Conservation (phyloP, 2,888 invertebrate species). For the Portevinia maculata region DNA sequence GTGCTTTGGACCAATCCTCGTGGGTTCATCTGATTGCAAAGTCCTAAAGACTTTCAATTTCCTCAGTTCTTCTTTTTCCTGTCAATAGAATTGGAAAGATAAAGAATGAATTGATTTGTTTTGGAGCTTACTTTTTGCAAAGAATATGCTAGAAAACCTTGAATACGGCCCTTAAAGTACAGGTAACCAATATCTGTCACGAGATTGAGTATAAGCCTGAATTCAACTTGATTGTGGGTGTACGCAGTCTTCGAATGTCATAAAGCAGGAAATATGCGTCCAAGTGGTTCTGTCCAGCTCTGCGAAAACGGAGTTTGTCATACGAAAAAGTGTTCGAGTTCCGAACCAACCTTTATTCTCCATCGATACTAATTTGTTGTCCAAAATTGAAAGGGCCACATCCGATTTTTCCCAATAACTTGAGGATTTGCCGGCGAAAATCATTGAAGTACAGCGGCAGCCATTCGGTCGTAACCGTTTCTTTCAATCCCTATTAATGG, state of each 20-base stretch:
- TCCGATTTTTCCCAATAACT: conserved; percentile 89
- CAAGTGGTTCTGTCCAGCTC: conserved; percentile 87
- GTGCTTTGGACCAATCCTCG: conserved; percentile 90
- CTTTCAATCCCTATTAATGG: conserved; percentile 80
- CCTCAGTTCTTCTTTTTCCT: conserved; percentile 91
- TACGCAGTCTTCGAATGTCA: conserved; percentile 95
- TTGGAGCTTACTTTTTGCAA: conserved; percentile 88
- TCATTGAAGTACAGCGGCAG: conserved; percentile 91
- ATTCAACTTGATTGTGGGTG: conserved; percentile 95
- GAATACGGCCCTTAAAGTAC: conserved; percentile 89
- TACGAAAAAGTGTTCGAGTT: too few relatives aligned
- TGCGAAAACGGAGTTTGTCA: too few relatives aligned
- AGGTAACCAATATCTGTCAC: conserved; percentile 90
- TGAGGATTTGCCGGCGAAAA: conserved; percentile 91
- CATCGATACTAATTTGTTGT: conserved; percentile 84
- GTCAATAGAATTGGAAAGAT: conserved; percentile 46
- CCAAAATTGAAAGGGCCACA: conserved; percentile 87
- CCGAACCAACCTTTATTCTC: conserved; percentile 83
- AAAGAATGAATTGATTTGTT: background rate
- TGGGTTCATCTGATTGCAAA: conserved; percentile 94
- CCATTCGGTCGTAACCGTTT: conserved; percentile 85
- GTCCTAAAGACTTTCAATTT: conserved; percentile 90
- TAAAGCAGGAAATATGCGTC: conserved; percentile 90
- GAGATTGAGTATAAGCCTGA: conserved; percentile 94
- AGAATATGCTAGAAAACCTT: conserved; percentile 88